Evolutionary conservation across 1,140 invertebrate species (phyloP).

Genomic region (Penaeus vannamei): DNA sequence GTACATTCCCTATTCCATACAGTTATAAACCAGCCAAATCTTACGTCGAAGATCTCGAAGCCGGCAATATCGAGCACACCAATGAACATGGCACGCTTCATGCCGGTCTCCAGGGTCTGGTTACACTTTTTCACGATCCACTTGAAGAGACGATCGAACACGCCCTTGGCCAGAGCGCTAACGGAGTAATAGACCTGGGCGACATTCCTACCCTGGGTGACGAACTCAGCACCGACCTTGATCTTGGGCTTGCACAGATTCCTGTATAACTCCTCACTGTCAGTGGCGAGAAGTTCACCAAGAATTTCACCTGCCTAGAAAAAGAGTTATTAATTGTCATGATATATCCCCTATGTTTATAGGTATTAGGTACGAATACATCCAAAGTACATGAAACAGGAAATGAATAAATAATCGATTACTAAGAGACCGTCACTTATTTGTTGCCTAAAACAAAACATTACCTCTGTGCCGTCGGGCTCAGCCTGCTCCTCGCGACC

Average conservation of each 20-base stretch:
- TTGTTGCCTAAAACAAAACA: no score
- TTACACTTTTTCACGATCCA: slow-evolving; percentile 76
- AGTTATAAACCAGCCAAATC: slow-evolving; percentile 69
- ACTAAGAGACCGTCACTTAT: no score
- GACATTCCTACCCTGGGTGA: slow-evolving; percentile 71
- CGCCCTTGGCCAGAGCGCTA: slow-evolving; percentile 96
- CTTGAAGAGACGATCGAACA: slow-evolving; percentile 88
- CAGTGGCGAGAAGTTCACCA: slow-evolving; percentile 91
- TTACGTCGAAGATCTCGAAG: slow-evolving; percentile 99
- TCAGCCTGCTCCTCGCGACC: no score
- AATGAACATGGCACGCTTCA: slow-evolving; percentile 98
- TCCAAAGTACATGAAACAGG: no score
- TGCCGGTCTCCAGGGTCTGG: slow-evolving; percentile 79
- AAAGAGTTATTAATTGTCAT: not conserved
- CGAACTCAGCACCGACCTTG: slow-evolving; percentile 59
- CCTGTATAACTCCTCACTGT: slow-evolving; percentile 81
- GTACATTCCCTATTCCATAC: no score
- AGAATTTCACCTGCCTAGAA: slow-evolving; percentile 91
- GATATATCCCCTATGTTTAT: no score
- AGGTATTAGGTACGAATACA: no score
- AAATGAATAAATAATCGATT: no score
- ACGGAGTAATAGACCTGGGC: slow-evolving; percentile 87
- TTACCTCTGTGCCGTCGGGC: no score
- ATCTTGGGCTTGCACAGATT: slow-evolving; percentile 60
- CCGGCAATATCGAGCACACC: slow-evolving; percentile 80